A percentile compares a stretch with the other conserved stretches of the same genome.
Conservation (phyloP, 2,113 vertebrate genomes). For the Xenus cinereus region DNA sequence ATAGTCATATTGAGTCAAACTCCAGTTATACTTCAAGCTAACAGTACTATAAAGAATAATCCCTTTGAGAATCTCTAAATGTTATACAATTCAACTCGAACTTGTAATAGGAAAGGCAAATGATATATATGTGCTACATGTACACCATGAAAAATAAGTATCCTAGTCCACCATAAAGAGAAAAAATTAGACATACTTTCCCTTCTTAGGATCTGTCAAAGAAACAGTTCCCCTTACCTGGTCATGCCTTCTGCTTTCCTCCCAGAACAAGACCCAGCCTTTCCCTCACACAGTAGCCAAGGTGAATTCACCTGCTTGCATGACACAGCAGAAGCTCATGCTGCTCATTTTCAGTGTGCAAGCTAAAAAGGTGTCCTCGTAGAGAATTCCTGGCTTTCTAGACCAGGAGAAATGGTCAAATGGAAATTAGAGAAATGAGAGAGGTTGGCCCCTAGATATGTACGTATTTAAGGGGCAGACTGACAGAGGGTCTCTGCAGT, state of each 20-base stretch:
- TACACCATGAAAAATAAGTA: neutral
- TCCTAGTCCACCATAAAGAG: neutral
- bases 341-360: neutral
- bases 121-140: neutral
- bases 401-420: neutral
- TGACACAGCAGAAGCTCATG: neutral
- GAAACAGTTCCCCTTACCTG: neutral
- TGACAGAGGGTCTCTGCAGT: neutral
- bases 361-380: neutral
- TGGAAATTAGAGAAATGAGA: neutral
- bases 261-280: neutral
- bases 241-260: neutral
- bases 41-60: neutral
- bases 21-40: neutral
- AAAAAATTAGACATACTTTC: neutral
- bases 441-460: neutral
- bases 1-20: neutral
- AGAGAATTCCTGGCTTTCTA: neutral
- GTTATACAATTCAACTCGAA: neutral
- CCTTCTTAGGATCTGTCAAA: neutral
- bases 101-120: neutral
- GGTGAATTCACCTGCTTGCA: neutral
- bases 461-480: neutral
- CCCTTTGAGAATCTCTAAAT: neutral
- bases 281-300: neutral